Percentiles rank a stretch among this genome's conserved stretches.
These are phyloP conservation scores for Haliclona indistincta DNA, from an alignment of 37 sponge, comb jelly and placozoan genomes.

Conservation along the genomic window DNA sequence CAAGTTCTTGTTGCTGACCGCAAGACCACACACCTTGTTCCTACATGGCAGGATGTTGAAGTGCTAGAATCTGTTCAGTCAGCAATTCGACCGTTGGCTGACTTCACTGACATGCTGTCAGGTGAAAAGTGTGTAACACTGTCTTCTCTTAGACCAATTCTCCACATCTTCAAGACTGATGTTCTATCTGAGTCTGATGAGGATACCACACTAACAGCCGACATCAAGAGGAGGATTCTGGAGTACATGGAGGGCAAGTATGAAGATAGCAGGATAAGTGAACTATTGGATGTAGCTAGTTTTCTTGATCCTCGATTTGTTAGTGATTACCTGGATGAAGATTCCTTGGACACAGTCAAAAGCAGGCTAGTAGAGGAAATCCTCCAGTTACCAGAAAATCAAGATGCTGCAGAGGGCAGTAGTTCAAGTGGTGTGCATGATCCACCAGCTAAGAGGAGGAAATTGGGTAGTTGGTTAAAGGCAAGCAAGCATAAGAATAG, in stretches of 20 bases:
- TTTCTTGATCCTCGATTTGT: conserved; percentile 26
- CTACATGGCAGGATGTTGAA: conserved; percentile 39
- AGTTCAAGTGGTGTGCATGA: too few relatives aligned
- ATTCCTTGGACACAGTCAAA: not conserved
- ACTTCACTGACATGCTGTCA: conserved; percentile 36
- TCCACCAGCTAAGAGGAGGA: conserved; percentile 4
- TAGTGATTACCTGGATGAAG: conserved; percentile 4
- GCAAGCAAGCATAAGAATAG: not conserved
- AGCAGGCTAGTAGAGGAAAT: not conserved
- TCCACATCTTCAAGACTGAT: conserved; percentile 12
- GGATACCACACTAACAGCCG: conserved; percentile 23
- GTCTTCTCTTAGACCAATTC: conserved; percentile 23
- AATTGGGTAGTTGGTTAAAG: not conserved
- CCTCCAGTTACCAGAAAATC: not conserved
- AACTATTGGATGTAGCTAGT: conserved; percentile 5
- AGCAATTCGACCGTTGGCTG: conserved; percentile 19
- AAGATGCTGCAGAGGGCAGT: too few relatives aligned
- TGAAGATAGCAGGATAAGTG: too few relatives aligned
- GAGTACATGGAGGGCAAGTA: conserved; percentile 16
- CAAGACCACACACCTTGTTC: conserved; percentile 28
- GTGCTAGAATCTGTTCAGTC: conserved; percentile 20
- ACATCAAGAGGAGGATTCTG: conserved; percentile 23
- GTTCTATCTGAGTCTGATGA: conserved; percentile 3
- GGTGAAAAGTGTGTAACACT: conserved; percentile 31
- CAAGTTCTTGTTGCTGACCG: conserved; percentile 21